Evolutionary conservation across 2,888 invertebrate genomes (phyloP).

Genomic region (Tetranychus piercei): DNA sequence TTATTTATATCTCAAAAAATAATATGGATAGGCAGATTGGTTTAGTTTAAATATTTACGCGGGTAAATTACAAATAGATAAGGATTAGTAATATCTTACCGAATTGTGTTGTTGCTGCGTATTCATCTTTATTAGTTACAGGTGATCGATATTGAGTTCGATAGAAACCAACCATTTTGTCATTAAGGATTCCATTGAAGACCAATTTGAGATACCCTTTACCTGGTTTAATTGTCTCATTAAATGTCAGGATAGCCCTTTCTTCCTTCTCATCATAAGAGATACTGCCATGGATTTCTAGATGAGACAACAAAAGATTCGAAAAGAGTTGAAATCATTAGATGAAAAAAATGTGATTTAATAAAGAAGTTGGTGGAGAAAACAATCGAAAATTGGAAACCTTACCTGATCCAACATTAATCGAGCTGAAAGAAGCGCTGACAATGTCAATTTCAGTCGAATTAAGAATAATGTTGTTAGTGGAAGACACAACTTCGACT

Average conservation of each 20-base stretch:
- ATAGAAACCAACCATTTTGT: conserved; percentile 84
- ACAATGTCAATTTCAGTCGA: not conserved
- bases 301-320: conserved; percentile 41
- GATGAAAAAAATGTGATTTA: not conserved
- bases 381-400: too few relatives aligned
- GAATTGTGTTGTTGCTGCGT: conserved; percentile 63
- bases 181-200: conserved; percentile 70
- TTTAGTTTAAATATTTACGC: too few relatives aligned
- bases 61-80: too few relatives aligned
- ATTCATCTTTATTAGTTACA: conserved; percentile 50
- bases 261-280: too few relatives aligned
- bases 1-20: too few relatives aligned
- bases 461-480: conserved; percentile 21
- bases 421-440: not conserved
- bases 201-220: conserved; percentile 42
- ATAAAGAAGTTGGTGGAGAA: too few relatives aligned
- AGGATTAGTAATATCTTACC: conserved; percentile 41
- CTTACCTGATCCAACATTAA: not conserved
- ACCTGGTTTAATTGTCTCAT: conserved; percentile 42
- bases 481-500: conserved; percentile 46
- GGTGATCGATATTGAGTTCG: conserved; percentile 57
- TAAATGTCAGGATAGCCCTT: conserved; percentile 31
- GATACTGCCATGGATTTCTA: too few relatives aligned
- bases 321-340: conserved; percentile 29
- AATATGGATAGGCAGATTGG: too few relatives aligned